These are phyloP conservation scores for Sturnus vulgaris DNA, from an alignment of 2,113 vertebrate genomes.

Conservation along the genomic window DNA sequence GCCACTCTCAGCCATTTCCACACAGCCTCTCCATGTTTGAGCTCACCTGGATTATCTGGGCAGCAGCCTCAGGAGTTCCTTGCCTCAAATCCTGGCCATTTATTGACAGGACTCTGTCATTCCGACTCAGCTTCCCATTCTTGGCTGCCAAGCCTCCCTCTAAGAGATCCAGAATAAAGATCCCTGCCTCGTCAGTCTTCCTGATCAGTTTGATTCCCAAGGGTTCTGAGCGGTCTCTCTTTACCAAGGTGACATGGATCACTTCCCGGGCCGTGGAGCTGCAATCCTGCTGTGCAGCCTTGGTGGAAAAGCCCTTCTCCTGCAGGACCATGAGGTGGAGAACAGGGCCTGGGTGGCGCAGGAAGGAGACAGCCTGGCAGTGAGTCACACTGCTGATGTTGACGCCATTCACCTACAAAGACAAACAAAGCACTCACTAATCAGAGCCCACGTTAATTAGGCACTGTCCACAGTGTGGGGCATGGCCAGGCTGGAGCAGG, in stretches of 20 bases:
- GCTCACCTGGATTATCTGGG: constrained; percentile 91
- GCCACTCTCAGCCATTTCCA: background rate
- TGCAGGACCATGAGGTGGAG: constrained; percentile 86
- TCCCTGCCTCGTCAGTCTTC: constrained; percentile 85
- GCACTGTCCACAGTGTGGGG: background rate
- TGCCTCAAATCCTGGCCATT: constrained; percentile 90
- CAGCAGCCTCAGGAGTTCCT: constrained; percentile 89
- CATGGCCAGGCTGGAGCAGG: background rate
- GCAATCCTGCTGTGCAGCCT: constrained; percentile 47
- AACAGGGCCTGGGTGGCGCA: constrained; percentile 75
- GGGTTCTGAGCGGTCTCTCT: constrained; percentile 82
- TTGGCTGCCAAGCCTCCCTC: constrained; percentile 87
- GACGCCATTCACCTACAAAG: constrained; percentile 83
- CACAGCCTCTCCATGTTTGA: too few species aligned
- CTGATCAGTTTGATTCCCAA: constrained; percentile 91
- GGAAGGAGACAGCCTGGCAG: constrained; percentile 77
- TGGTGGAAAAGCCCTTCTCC: constrained; percentile 87
- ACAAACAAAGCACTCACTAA: constrained; percentile 46
- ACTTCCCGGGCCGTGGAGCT: constrained; percentile 63
- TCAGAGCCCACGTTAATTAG: background rate
- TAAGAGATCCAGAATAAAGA: constrained; percentile 88
- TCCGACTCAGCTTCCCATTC: constrained; percentile 86
- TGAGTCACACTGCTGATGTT: constrained; percentile 86
- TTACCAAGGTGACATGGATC: constrained; percentile 84
- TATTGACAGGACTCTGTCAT: constrained; percentile 89